These are phyloP conservation scores for Myzus persicae DNA, from an alignment of 1,140 invertebrate species.

Conservation along the genomic window DNA sequence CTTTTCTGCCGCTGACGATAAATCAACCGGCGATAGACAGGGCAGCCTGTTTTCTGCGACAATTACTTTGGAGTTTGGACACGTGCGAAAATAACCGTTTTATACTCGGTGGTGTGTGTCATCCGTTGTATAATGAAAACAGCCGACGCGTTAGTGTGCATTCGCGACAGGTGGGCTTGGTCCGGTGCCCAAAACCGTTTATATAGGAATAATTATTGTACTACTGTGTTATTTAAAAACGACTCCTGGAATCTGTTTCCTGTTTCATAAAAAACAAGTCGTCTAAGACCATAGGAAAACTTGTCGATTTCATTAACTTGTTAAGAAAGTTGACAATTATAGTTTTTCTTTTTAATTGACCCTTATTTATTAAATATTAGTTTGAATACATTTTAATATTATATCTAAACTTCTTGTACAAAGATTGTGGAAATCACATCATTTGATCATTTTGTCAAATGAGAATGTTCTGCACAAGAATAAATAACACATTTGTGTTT, in stretches of 20 bases:
- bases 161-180: background rate
- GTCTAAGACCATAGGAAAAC: background rate
- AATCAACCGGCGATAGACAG: background rate
- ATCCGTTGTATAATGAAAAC: background rate
- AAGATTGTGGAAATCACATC: no score
- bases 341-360: no score
- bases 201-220: background rate
- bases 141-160: background rate
- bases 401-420: no score
- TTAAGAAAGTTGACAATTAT: no score
- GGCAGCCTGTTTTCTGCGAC: slow-evolving; percentile 21
- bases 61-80: slow-evolving; percentile 29
- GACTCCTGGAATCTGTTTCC: background rate
- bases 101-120: background rate
- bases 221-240: background rate
- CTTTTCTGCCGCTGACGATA: background rate
- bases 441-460: no score
- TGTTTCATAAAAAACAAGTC: no score
- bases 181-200: background rate
- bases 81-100: slow-evolving; percentile 35
- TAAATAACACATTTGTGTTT: no score
- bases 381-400: no score
- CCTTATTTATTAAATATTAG: no score
- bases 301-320: no score
- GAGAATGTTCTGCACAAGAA: no score